Evolutionary conservation across 2,888 invertebrate species (phyloP).

Genomic region (Gortyna flavago): DNA sequence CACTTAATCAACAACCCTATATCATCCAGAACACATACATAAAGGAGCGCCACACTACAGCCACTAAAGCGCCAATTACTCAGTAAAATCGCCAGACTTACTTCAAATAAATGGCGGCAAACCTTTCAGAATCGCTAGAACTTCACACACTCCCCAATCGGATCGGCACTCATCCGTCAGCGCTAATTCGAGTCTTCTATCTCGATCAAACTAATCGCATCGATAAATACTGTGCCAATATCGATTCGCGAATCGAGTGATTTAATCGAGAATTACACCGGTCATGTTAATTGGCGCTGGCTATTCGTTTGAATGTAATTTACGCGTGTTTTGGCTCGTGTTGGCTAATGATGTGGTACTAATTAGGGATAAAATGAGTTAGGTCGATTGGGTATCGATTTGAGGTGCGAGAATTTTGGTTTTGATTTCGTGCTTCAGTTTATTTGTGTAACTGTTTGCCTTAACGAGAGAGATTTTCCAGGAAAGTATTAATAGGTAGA

Average conservation of each 20-base stretch:
- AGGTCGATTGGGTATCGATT: conserved; percentile 47
- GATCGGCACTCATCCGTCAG: conserved; percentile 78
- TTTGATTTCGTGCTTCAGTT: conserved; percentile 2
- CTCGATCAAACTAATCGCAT: conserved; percentile 82
- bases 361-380: conserved; percentile 61
- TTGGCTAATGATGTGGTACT: conserved; percentile 60
- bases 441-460: background rate
- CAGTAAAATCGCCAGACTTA: conserved; percentile 62
- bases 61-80: conserved; percentile 61
- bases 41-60: conserved; percentile 29
- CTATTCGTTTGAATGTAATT: conserved; percentile 63
- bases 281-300: conserved; percentile 65
- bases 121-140: conserved; percentile 59
- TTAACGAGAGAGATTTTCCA: background rate
- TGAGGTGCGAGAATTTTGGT: conserved; percentile 35
- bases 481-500: background rate
- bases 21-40: conserved; percentile 2
- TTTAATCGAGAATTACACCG: conserved; percentile 70
- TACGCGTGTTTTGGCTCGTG: conserved; percentile 60
- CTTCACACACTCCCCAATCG: conserved; percentile 68
- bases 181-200: conserved; percentile 80
- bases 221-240: conserved; percentile 79
- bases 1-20: conserved; percentile 29
- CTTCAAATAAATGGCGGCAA: conserved; percentile 58
- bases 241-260: conserved; percentile 76